Evolutionary conservation across 2,797 vertebrate genomes (phyloP).

Genomic region (Notolepis coatsorum): DNA sequence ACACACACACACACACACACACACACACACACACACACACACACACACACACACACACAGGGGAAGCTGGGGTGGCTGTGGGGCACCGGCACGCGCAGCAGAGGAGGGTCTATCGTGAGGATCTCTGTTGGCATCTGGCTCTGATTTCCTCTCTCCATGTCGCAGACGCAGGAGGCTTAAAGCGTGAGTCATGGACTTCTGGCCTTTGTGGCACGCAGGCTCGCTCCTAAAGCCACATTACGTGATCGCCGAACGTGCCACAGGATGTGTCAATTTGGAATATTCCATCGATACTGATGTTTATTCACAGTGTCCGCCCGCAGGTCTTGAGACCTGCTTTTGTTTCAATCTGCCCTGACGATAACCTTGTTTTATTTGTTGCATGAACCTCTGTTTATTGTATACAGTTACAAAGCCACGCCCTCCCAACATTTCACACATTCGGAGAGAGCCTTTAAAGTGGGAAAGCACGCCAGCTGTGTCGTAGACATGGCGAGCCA

Average conservation of each 20-base stretch:
- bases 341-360: too few species aligned
- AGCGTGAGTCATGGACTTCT: slow-evolving; percentile 80
- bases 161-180: slow-evolving; percentile 74
- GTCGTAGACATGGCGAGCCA: too few species aligned
- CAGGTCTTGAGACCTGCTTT: too few species aligned
- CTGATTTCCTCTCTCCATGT: slow-evolving; percentile 81
- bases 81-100: too few species aligned
- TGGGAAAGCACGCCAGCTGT: too few species aligned
- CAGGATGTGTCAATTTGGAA: slow-evolving; percentile 39
- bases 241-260: slow-evolving; percentile 59
- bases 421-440: too few species aligned
- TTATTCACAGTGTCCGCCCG: too few species aligned
- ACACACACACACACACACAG: slow-evolving; percentile 17
- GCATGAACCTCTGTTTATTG: background rate
- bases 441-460: too few species aligned
- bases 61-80: too few species aligned
- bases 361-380: background rate
- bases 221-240: slow-evolving; percentile 66
- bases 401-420: too few species aligned
- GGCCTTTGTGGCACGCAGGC: slow-evolving; percentile 72
- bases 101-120: slow-evolving; percentile 52
- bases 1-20: slow-evolving; percentile 18
- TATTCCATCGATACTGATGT: slow-evolving; percentile 37
- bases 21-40: background rate
- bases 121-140: slow-evolving; percentile 85